phyloP scores from a whole-genome alignment of 2,888 invertebrate species.

The Ormyrus nitidulus region DNA sequence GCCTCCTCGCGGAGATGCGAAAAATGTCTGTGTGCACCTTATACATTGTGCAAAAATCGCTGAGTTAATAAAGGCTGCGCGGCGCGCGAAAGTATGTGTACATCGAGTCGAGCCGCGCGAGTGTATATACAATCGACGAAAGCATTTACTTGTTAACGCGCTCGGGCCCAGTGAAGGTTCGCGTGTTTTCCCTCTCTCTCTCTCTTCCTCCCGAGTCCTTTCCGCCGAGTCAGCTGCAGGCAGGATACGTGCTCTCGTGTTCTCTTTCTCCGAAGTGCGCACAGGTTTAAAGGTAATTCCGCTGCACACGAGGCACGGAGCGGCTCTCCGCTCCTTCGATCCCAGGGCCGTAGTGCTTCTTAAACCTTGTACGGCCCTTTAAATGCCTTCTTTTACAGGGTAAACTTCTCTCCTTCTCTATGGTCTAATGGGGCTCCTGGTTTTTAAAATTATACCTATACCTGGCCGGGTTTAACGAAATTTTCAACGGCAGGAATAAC shows the following conservation, averaged over 20 bases:
- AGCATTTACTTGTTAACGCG: slow-evolving; percentile 16
- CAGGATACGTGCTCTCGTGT: slow-evolving; percentile 15
- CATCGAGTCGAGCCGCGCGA: not conserved
- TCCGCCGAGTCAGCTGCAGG: slow-evolving; percentile 46
- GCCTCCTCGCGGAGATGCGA: not conserved
- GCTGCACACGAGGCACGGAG: not conserved
- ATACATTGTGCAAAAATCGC: not conserved
- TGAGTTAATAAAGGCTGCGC: slow-evolving; percentile 3
- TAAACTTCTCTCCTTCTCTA: too few species aligned
- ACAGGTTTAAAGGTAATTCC: slow-evolving; percentile 40
- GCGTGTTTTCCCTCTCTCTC: slow-evolving; percentile 2
- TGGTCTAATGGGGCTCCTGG: too few species aligned
- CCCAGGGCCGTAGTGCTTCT: slow-evolving; percentile 19
- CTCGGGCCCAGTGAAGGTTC: slow-evolving; percentile 8
- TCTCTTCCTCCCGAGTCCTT: slow-evolving; percentile 5
- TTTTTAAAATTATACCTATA: too few species aligned
- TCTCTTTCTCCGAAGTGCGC: not conserved
- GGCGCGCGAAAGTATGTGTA: not conserved
- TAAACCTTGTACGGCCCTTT: slow-evolving; percentile 33
- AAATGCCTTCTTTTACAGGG: slow-evolving; percentile 27
- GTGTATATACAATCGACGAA: not conserved
- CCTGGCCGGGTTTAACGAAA: too few species aligned
- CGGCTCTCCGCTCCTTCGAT: not conserved
- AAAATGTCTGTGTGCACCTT: slow-evolving; percentile 1
- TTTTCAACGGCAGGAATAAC: too few species aligned